Conservation (phyloP, 2,113 vertebrate species). For the Peucedramus taeniatus region DNA sequence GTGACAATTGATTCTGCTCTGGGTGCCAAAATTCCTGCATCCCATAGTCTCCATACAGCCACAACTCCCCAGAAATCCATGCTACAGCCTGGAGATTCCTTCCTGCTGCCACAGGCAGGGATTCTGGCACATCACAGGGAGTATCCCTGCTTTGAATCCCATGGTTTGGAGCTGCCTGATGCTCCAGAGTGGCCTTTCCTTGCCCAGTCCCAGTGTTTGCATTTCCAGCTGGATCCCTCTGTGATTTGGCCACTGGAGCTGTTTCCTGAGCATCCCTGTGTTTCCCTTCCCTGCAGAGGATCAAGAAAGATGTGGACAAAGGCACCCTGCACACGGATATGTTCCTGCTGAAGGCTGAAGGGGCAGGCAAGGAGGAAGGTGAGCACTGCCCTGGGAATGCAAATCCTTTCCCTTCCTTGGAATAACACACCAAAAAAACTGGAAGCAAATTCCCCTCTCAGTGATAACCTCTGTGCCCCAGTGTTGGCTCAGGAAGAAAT, state of each 20-base stretch:
- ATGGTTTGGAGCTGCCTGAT: neutral
- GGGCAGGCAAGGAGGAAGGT: slow-evolving; percentile 80
- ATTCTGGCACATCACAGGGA: neutral
- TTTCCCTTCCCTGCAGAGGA: slow-evolving; percentile 71
- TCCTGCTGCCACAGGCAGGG: neutral
- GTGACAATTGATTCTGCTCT: neutral
- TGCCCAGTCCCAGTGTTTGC: neutral
- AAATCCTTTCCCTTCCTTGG: neutral
- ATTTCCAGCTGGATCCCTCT: neutral
- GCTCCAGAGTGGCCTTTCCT: neutral
- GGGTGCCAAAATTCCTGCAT: neutral
- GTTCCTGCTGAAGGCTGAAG: slow-evolving; percentile 86
- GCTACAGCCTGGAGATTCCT: neutral
- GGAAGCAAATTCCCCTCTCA: neutral
- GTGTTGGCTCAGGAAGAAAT: neutral
- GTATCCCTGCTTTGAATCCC: neutral
- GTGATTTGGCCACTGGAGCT: neutral
- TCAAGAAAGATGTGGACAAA: slow-evolving; percentile 94
- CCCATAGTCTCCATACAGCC: fast-evolving
- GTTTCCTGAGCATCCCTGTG: neutral
- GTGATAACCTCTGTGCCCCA: neutral
- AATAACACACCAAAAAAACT: neutral
- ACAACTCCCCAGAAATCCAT: neutral
- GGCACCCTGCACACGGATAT: slow-evolving; percentile 90
- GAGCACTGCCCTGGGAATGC: neutral